Base-by-base conservation (phyloP, 2,113 vertebrate species). In the Platichthys stellatus region DNA sequence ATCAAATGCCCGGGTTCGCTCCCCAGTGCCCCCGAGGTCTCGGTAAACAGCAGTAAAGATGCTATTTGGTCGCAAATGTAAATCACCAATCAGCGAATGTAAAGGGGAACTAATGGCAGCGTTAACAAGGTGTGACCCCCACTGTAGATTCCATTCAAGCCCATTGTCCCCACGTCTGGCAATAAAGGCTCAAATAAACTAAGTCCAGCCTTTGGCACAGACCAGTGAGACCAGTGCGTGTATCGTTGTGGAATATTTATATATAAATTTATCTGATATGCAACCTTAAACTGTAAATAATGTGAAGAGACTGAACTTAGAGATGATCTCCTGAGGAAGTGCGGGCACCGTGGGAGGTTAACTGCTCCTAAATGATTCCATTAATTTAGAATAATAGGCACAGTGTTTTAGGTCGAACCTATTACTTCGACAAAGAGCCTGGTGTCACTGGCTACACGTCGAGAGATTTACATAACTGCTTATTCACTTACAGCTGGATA, bases 61-160 rank as follows among this genome's bases (percentile, higher is more conserved):
- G 92, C 89, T 94, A 79, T 91, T 93, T 93, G 94, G 92, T 83
- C 90, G 92, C 94, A 91, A 95, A 95, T 94, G 96, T 93, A 94
- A 95, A 95, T 92, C 93, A 93, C 92, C 95, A 72, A 96, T 96
- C 94, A 95, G 91, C 86, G 86, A 92, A 88, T 92, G 92, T 90
- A 95, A 95, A 96, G 94, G 93, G 86, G 78, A 91, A 88, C 85
- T 95, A 95, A 96, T 94, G 91, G 95, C 88, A 80, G 1, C 72
- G 94, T 93, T 96, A 96, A 96, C 94, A 93, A 96, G 95, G 96
- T 96, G 96, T 76, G 80, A 97, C 94, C 87, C 63, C 78, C 82
- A 87, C 76, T 84, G 89, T 31, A 47, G 77, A 88, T 86, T 84
- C 86, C 2, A 81, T 77, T 78, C 84, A 78, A 59, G 75, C 53